A percentile compares a stretch with the other conserved stretches of the same genome.
Conservation (phyloP, 2,888 invertebrate species). For the Cheilosia pagana region DNA sequence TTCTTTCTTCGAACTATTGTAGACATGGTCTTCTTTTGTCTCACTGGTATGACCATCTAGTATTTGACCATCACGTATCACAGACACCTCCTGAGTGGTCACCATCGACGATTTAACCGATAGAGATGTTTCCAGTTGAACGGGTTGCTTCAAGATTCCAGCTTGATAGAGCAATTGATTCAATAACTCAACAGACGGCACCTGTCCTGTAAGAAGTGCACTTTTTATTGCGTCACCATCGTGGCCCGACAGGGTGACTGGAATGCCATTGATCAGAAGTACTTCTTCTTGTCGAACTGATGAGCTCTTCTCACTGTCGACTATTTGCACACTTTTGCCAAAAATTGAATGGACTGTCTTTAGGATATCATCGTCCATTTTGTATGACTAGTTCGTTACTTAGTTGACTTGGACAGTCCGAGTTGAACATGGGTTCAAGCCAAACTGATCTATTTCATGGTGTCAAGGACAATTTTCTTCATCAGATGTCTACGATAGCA, state of each 20-base stretch:
- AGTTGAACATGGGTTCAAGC: not conserved
- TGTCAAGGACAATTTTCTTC: too few relatives aligned
- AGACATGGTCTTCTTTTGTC: constrained; percentile 89
- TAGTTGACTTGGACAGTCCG: not conserved
- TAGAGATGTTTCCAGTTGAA: constrained; percentile 88
- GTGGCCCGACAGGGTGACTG: constrained; percentile 87
- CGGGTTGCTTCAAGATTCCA: constrained; percentile 87
- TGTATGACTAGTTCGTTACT: not conserved
- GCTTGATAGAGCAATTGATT: constrained; percentile 88
- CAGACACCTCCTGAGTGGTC: constrained; percentile 89
- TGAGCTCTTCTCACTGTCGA: constrained; percentile 89
- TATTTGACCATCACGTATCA: constrained; percentile 87
- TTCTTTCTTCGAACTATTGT: constrained; percentile 87
- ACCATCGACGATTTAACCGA: constrained; percentile 89
- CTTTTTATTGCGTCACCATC: constrained; percentile 88
- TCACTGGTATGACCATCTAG: constrained; percentile 89
- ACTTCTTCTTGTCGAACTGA: constrained; percentile 89
- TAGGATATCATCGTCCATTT: constrained; percentile 89
- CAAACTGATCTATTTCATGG: not conserved
- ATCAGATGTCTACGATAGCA: too few relatives aligned
- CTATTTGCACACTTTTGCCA: constrained; percentile 88
- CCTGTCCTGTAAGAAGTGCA: constrained; percentile 88
- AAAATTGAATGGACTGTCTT: constrained; percentile 90
- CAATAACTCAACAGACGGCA: constrained; percentile 88
- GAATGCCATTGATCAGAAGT: constrained; percentile 88